Evolutionary conservation across 2,888 invertebrate genomes (phyloP).

Genomic region (Bombyx huttoni): DNA sequence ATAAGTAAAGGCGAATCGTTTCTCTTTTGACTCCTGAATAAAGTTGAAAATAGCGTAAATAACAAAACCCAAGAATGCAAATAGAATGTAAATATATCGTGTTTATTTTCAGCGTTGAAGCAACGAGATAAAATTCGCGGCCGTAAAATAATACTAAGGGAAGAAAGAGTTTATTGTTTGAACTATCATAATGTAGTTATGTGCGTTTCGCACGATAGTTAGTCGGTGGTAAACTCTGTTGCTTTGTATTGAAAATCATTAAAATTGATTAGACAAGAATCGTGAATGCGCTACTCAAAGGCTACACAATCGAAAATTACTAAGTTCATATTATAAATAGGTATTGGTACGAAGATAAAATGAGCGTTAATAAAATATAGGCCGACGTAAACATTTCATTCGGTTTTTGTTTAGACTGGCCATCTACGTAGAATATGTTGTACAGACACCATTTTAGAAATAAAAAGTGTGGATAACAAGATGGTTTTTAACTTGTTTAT

Average conservation of each 20-base stretch:
- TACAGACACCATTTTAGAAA: slow-evolving; percentile 5
- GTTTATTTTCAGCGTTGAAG: slow-evolving; percentile 44
- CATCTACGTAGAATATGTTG: slow-evolving; percentile 2
- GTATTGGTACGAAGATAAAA: slow-evolving; percentile 5
- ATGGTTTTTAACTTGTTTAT: slow-evolving; percentile 3
- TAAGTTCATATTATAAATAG: slow-evolving; percentile 15
- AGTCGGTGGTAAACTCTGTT: slow-evolving; percentile 25
- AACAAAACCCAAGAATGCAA: slow-evolving; percentile 27
- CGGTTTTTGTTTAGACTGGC: slow-evolving; percentile 5
- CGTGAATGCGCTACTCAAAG: slow-evolving; percentile 8
- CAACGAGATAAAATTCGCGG: slow-evolving; percentile 50
- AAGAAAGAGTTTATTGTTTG: slow-evolving; percentile 41
- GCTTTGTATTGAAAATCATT: slow-evolving; percentile 26
- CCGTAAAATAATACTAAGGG: slow-evolving; percentile 42
- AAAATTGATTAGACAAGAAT: slow-evolving; percentile 25
- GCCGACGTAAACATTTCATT: slow-evolving; percentile 5
- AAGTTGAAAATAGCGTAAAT: slow-evolving; percentile 27
- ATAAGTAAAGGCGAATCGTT: slow-evolving; percentile 14
- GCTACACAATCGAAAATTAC: slow-evolving; percentile 17
- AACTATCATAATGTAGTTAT: slow-evolving; percentile 33
- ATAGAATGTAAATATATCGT: slow-evolving; percentile 38
- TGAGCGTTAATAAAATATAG: slow-evolving; percentile 5
- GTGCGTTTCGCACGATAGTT: slow-evolving; percentile 28
- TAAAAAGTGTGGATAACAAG: slow-evolving; percentile 4
- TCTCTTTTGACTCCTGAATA: slow-evolving; percentile 20